Percentiles rank a stretch among this genome's conserved stretches.
Conservation (phyloP, 2,888 invertebrate genomes). For the Homarus gammarus region DNA sequence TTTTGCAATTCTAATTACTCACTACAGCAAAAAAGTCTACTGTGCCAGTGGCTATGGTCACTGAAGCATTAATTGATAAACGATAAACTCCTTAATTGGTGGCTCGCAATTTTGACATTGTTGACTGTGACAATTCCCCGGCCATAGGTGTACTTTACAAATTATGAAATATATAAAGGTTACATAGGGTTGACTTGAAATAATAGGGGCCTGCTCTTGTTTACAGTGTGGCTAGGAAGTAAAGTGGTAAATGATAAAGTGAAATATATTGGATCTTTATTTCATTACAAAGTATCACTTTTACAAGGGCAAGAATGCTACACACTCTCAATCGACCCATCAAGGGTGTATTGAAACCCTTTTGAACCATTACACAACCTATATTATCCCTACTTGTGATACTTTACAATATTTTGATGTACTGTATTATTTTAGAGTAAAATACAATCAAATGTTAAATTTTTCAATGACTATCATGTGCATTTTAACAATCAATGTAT, state of each 20-base stretch:
- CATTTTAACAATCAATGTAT: slow-evolving; percentile 63
- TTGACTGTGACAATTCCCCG: too few species aligned
- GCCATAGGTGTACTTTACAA: too few species aligned
- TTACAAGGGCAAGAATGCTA: slow-evolving; percentile 73
- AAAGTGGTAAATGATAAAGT: neutral
- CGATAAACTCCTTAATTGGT: too few species aligned
- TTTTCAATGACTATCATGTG: slow-evolving; percentile 52
- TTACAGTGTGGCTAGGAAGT: neutral
- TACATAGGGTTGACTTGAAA: too few species aligned
- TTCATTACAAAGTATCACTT: slow-evolving; percentile 76
- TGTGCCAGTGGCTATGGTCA: too few species aligned
- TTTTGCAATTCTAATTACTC: too few species aligned
- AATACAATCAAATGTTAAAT: slow-evolving; percentile 55
- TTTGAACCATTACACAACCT: slow-evolving; percentile 48
- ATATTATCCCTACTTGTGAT: slow-evolving; percentile 60
- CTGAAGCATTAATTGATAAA: too few species aligned
- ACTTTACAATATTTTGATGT: slow-evolving; percentile 62
- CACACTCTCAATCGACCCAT: slow-evolving; percentile 71
- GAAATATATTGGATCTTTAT: slow-evolving; percentile 74
- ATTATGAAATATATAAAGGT: too few species aligned
- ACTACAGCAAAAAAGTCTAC: too few species aligned
- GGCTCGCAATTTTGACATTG: too few species aligned
- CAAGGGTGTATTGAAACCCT: slow-evolving; percentile 46
- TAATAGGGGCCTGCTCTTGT: too few species aligned
- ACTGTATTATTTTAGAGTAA: slow-evolving; percentile 46